Percentiles rank a stretch among this genome's conserved stretches.
Evolutionary conservation across 2,888 invertebrate species (phyloP).

Genomic region (Habroteleia sp.): DNA sequence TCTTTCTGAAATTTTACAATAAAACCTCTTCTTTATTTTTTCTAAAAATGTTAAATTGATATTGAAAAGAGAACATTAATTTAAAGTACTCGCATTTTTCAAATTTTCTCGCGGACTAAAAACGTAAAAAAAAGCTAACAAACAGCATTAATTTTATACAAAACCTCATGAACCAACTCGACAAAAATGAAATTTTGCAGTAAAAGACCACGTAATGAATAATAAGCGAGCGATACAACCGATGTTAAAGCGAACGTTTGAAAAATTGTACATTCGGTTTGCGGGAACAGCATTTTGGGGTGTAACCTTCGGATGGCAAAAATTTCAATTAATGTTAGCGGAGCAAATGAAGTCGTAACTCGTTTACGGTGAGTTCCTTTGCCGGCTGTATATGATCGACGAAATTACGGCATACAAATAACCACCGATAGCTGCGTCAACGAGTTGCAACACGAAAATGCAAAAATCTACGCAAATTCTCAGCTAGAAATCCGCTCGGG

Average conservation of each 20-base stretch:
- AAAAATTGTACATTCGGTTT: slow-evolving; percentile 13
- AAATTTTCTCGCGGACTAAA: too few species aligned
- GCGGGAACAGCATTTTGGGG: slow-evolving; percentile 10
- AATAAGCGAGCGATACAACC: slow-evolving; percentile 6
- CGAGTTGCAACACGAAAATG: slow-evolving; percentile 12
- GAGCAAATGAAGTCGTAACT: slow-evolving; percentile 40
- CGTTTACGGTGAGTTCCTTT: slow-evolving; percentile 13
- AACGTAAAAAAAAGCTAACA: too few species aligned
- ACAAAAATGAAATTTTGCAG: too few species aligned
- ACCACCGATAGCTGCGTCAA: slow-evolving; percentile 12
- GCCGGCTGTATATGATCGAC: slow-evolving; percentile 10
- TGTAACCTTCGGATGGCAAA: slow-evolving; percentile 23
- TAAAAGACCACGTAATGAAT: slow-evolving; percentile 9
- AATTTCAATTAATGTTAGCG: slow-evolving; percentile 33
- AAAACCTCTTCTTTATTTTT: too few species aligned
- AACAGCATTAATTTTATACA: too few species aligned
- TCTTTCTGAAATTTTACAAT: too few species aligned
- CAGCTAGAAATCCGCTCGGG: slow-evolving; percentile 25
- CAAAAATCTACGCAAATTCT: slow-evolving; percentile 34
- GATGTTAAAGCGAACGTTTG: slow-evolving; percentile 12
- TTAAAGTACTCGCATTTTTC: too few species aligned
- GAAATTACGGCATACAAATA: slow-evolving; percentile 17
- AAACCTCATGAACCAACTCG: too few species aligned
- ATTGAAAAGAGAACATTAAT: too few species aligned
- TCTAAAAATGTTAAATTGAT: too few species aligned